A percentile compares a stretch with the other conserved stretches of the same genome.
phyloP scores from a whole-genome alignment of 2,113 vertebrate genomes.

The Burhinus oedicnemus region DNA sequence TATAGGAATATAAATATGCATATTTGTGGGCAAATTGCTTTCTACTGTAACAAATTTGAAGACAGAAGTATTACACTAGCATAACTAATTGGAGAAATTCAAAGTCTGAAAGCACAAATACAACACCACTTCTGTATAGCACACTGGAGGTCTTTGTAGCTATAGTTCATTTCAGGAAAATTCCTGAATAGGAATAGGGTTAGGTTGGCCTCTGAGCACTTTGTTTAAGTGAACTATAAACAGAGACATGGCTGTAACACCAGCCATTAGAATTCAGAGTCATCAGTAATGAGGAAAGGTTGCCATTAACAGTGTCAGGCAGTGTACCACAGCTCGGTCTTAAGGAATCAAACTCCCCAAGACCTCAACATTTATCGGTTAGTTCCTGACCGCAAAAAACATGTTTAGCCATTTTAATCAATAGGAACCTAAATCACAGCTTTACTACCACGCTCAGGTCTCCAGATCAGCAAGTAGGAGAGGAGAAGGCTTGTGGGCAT shows the following conservation, averaged over 20 bases:
- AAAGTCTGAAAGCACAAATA: conserved; percentile 4
- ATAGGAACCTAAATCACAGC: neutral
- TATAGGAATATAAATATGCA: conserved; percentile 22
- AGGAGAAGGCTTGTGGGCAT: neutral
- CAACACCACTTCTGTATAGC: conserved; percentile 13
- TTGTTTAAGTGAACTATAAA: conserved; percentile 26
- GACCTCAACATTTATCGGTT: neutral
- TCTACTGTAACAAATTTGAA: conserved; percentile 19
- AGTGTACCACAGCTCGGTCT: neutral
- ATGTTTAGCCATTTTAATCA: neutral
- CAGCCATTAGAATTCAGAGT: neutral
- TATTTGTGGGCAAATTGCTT: conserved; percentile 31
- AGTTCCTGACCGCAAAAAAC: neutral
- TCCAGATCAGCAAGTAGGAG: neutral
- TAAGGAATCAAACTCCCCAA: neutral
- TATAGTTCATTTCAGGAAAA: conserved; percentile 32
- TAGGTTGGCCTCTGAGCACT: conserved; percentile 21
- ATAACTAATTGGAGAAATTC: conserved; percentile 36
- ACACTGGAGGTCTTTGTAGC: conserved; percentile 46
- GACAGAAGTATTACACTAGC: conserved; percentile 34
- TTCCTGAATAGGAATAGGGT: conserved; percentile 42
- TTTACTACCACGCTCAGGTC: neutral
- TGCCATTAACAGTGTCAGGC: neutral
- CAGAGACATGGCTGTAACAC: conserved; percentile 14
- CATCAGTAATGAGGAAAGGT: neutral